Base-by-base conservation (phyloP, 2,888 invertebrate genomes). In the Tholera decimalis region DNA sequence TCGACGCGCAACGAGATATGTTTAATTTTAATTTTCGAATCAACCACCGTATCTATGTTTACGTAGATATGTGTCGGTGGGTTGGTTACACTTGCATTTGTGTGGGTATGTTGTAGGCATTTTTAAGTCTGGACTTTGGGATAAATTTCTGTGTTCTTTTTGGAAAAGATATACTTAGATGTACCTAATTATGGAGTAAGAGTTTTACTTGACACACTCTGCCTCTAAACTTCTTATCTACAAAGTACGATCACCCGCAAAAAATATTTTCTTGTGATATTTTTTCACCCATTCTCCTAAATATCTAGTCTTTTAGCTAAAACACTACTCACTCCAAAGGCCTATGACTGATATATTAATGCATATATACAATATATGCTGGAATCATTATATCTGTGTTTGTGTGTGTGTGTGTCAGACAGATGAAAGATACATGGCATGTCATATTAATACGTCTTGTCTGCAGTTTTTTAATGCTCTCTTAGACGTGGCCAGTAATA, bases 1-100 rank as follows among this genome's bases (percentile, higher is more conserved):
- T 93, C 91, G 92, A 93, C 90, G 87, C 77, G 83, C 87, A 88
- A 88, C 89, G 86, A 85, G 83, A 83, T 77, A 81, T 79, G 83
- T 82, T 80, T 78, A 75, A 78, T 84, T 82, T 79, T 76, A 83
- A 82, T 82, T 83, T 77, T 77, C 79, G 79, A 80, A 80, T 82
- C 68, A 70, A 68, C 63, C 56, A 44, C 53, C 63, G 56, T 75
- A 30, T 78, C 72, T 79, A 78, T 66, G 68, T 54, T 68, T 53
- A 72, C 77, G 49, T 77, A 51, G 49, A n/a, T 53, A 20, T 54
- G 33, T 56, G 26, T 49, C 22, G 26, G 9, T 18, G 11, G 46
- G 18, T 28, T 46, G 28, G 47, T 30, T n/a, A 26, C 37, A 44
- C 9, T 11, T 39, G 24, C n/a, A 26, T 47, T 11, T 55, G 58